Evolutionary conservation across 2,113 vertebrate species (phyloP), one percentile per base, ranked within the genome.

Genomic region (Calyptomena viridis): DNA sequence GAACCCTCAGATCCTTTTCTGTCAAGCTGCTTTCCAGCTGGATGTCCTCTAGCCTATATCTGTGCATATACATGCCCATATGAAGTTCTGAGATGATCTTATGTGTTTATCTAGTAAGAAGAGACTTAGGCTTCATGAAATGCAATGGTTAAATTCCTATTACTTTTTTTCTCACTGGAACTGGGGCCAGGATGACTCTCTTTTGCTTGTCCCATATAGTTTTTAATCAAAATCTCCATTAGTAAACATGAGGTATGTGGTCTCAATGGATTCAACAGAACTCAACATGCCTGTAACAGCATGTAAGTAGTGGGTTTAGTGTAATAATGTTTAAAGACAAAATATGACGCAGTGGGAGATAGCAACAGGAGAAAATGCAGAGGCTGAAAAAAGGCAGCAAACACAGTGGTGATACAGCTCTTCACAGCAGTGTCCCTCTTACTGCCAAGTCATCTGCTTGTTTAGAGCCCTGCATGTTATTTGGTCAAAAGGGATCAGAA

Each of bases 241-340:
- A 89, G 25, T 49, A 74, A 82, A 73, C 58, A 60, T 49, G 58
- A 85, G 72, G 18, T 39, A 49, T 67, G 75, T 58, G 35, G 23
- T 58, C 49, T 63, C 4, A 1, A 14, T 73, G 74, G 46, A 89
- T 82, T 72, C 37, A 56, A 5, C 44, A 35, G 46, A 31, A 59
- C 40, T 73, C 9, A 0, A 69, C n/a, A 35, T 31, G 42, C 18
- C 47, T 83, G 21, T 39, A 67, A 14, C 55, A 40, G 55, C 71
- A 66, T n/a, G 35, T 59, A 88, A 95, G 86, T 76, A 83, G 55
- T 23, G 84, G 66, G 89, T 95, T 89, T 92, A 89, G 33, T 52
- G 35, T 76, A 87, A 69, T 76, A 49, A 52, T 58, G 5, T 28
- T 93, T 88, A 88, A 95, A 94, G 50, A 88, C 63, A 91, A 92